These are phyloP conservation scores for Cataglyphis rosenhaueri DNA, from an alignment of 2,888 invertebrate species.

Conservation along the genomic window DNA sequence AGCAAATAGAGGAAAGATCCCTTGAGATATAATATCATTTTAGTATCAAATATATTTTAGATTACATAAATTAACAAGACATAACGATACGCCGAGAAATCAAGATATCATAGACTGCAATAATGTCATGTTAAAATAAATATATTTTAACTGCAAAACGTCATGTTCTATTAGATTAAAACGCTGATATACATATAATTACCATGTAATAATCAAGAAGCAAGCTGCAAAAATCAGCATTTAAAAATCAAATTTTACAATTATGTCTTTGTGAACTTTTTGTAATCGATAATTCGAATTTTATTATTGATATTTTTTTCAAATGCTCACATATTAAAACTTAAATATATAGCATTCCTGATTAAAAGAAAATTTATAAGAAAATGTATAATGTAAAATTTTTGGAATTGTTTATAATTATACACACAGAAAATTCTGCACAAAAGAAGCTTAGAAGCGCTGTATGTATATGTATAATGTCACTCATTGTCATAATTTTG, in stretches of 20 bases:
- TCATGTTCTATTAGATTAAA: not conserved
- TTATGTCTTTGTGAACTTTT: not conserved
- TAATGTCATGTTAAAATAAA: constrained; percentile 64
- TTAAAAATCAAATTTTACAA: not conserved
- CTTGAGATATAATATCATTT: not conserved
- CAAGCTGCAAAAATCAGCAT: not conserved
- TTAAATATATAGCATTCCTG: not conserved
- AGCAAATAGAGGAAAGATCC: not conserved
- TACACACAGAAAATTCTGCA: not conserved
- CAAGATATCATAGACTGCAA: not conserved
- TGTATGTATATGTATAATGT: not conserved
- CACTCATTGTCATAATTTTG: not conserved
- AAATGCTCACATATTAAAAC: not conserved
- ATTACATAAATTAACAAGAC: not conserved
- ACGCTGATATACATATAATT: not conserved
- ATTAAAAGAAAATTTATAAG: not conserved
- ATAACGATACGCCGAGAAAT: not conserved
- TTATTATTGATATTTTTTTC: not conserved
- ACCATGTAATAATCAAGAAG: not conserved
- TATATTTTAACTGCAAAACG: constrained; percentile 54
- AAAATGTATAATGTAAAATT: not conserved
- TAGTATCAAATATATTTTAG: constrained; percentile 4
- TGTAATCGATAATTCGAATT: not conserved
- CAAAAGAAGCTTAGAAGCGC: no score
- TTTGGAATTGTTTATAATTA: not conserved